phyloP scores from a whole-genome alignment of 2,888 invertebrate species.

The Perdita meconis region DNA sequence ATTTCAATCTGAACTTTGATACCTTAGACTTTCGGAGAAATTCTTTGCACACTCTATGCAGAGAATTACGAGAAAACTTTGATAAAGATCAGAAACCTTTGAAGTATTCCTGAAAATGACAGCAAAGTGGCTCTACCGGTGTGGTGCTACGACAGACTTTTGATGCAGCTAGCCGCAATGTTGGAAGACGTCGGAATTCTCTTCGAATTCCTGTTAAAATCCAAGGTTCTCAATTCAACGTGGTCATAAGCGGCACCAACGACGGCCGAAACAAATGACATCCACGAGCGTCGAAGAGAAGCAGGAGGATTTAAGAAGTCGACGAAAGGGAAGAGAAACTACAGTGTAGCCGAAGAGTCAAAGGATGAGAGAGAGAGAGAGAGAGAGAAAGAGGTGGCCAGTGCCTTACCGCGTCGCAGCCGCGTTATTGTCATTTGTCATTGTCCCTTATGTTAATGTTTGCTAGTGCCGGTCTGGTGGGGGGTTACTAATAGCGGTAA shows the following conservation, averaged over 20 bases:
- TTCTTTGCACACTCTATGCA: too few relatives aligned
- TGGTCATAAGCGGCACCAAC: slow-evolving; percentile 16
- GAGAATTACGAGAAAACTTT: too few relatives aligned
- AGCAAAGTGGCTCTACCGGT: neutral
- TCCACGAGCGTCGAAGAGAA: slow-evolving; percentile 8
- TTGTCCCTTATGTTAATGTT: slow-evolving; percentile 76
- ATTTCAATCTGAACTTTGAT: neutral
- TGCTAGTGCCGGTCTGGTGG: slow-evolving; percentile 58
- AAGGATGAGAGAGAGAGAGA: slow-evolving; percentile 19
- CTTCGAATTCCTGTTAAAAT: neutral
- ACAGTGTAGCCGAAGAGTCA: neutral
- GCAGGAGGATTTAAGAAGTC: slow-evolving; percentile 41
- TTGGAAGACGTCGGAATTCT: neutral
- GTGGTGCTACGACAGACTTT: neutral
- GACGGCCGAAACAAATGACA: slow-evolving; percentile 38
- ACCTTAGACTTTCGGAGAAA: too few relatives aligned
- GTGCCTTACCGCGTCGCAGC: slow-evolving; percentile 66
- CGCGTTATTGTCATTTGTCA: slow-evolving; percentile 74
- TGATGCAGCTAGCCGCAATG: neutral
- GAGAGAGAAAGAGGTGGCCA: too few relatives aligned
- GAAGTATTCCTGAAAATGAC: neutral
- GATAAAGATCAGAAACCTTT: too few relatives aligned
- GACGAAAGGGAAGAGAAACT: slow-evolving; percentile 56
- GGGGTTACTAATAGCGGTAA: slow-evolving; percentile 74
- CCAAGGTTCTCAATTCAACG: slow-evolving; percentile 12